These are phyloP conservation scores for Apotomis betuletana DNA, from an alignment of 2,888 invertebrate species.

Conservation along the genomic window DNA sequence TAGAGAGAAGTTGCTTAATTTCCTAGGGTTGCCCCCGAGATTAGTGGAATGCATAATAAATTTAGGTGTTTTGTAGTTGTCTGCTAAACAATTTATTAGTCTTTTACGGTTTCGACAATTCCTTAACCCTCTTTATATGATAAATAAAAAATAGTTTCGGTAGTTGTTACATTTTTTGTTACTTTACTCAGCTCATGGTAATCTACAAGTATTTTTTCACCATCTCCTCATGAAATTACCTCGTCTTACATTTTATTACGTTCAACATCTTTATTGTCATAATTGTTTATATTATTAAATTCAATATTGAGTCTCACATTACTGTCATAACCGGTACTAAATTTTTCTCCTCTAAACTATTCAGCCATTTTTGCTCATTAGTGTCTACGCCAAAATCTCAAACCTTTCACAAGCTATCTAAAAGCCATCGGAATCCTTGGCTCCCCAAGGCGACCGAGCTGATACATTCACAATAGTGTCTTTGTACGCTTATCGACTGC, in stretches of 20 bases:
- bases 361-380: not conserved
- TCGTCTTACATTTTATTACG: no score
- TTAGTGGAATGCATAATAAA: constrained; percentile 43
- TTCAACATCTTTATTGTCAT: no score
- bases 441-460: constrained; percentile 20
- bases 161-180: no score
- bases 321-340: not conserved
- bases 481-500: constrained; percentile 54
- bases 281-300: no score
- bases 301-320: no score
- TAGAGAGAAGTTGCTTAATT: constrained; percentile 43
- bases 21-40: constrained; percentile 33
- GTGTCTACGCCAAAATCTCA: not conserved
- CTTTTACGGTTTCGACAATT: constrained; percentile 15
- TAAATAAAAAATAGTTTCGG: not conserved
- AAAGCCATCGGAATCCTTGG: constrained; percentile 22
- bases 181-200: no score
- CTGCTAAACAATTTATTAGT: constrained; percentile 29
- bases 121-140: not conserved
- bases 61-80: constrained; percentile 27
- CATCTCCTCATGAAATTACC: no score
- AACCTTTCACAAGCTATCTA: constrained; percentile 10
- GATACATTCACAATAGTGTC: constrained; percentile 48
- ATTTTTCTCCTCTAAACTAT: not conserved
- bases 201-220: no score